Evolutionary conservation across 2,888 invertebrate species (phyloP).

Genomic region (Rhamnusium bicolor): DNA sequence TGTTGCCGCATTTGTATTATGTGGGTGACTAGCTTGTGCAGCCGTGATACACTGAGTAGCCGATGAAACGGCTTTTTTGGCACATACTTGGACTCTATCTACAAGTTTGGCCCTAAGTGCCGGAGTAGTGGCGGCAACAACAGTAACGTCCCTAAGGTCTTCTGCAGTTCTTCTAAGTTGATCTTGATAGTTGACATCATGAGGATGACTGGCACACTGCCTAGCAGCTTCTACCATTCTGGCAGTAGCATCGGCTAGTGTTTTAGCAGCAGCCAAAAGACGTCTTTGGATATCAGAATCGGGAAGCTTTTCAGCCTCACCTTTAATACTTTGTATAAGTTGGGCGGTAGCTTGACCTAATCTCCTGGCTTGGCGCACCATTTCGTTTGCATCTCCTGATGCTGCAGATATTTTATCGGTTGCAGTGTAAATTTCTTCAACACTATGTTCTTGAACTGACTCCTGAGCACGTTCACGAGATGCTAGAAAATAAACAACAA

Average conservation of each 20-base stretch:
- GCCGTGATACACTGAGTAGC: slow-evolving; percentile 94
- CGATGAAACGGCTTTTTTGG: slow-evolving; percentile 88
- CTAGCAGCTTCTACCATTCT: slow-evolving; percentile 95
- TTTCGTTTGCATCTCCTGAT: slow-evolving; percentile 90
- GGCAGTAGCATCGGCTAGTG: slow-evolving; percentile 96
- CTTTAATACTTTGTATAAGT: slow-evolving; percentile 94
- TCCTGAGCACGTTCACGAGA: slow-evolving; percentile 78
- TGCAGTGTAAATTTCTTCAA: slow-evolving; percentile 91
- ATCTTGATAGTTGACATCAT: slow-evolving; percentile 86
- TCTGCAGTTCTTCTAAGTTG: slow-evolving; percentile 92
- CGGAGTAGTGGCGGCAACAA: slow-evolving; percentile 86
- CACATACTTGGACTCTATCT: slow-evolving; percentile 79
- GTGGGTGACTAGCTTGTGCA: slow-evolving; percentile 84
- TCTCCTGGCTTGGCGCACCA: slow-evolving; percentile 93
- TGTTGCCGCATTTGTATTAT: slow-evolving; percentile 79
- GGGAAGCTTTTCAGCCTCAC: slow-evolving; percentile 92
- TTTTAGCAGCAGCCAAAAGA: slow-evolving; percentile 94
- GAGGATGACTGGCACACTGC: slow-evolving; percentile 88
- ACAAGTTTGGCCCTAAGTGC: slow-evolving; percentile 83
- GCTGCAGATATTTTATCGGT: slow-evolving; percentile 91
- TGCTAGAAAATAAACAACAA: slow-evolving; percentile 60
- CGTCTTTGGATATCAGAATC: slow-evolving; percentile 89
- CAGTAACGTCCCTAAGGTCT: slow-evolving; percentile 91
- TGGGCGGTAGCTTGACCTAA: slow-evolving; percentile 96
- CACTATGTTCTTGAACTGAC: slow-evolving; percentile 82